Evolutionary conservation across 1,140 invertebrate genomes (phyloP).

Genomic region (Pemphigus obesinymphae): DNA sequence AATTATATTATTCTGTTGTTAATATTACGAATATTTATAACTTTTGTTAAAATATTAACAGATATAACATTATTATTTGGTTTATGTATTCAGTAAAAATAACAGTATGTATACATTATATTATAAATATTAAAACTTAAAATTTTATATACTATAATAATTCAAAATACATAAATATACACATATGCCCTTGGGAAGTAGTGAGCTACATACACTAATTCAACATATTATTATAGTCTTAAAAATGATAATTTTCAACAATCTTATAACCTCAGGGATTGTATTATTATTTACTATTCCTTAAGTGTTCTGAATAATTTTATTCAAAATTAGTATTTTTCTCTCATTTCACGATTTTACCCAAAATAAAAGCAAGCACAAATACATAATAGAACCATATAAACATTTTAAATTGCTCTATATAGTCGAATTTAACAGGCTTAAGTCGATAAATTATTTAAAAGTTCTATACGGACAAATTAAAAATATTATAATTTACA

Average conservation of each 20-base stretch:
- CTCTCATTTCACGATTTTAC: too few species aligned
- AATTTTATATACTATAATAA: too few species aligned
- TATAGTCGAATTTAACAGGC: too few species aligned
- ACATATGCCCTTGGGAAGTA: not conserved
- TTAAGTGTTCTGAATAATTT: not conserved
- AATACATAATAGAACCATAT: too few species aligned
- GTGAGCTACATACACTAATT: not conserved
- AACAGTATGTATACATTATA: not conserved
- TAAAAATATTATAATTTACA: not conserved
- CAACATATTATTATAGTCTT: too few species aligned
- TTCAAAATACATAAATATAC: not conserved
- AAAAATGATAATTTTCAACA: not conserved
- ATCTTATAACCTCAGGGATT: not conserved
- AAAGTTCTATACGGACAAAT: not conserved
- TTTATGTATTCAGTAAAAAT: too few species aligned
- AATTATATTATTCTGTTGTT: too few species aligned
- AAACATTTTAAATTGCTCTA: too few species aligned
- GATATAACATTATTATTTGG: too few species aligned
- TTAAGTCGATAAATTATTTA: not conserved
- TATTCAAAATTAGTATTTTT: not conserved
- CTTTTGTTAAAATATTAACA: too few species aligned
- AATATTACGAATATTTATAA: too few species aligned
- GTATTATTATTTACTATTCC: not conserved
- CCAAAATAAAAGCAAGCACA: too few species aligned
- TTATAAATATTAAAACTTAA: not conserved